Percentiles rank a stretch among this genome's conserved stretches.
Evolutionary conservation across 2,113 vertebrate genomes (phyloP).

Genomic region (Penelope pileata): DNA sequence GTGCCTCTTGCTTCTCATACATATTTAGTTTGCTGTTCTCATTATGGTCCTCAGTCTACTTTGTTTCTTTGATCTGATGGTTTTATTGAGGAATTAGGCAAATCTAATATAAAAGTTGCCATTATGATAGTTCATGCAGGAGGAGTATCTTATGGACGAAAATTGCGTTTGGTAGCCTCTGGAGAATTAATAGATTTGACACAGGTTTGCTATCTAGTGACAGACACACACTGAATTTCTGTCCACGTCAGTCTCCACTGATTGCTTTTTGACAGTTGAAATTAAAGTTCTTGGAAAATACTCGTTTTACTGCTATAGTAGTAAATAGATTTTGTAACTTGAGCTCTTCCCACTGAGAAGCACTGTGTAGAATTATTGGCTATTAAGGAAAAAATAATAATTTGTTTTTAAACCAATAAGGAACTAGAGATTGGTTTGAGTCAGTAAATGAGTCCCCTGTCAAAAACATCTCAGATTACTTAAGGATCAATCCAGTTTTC

Average conservation of each 20-base stretch:
- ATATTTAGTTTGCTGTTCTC: not conserved
- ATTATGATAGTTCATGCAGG: not conserved
- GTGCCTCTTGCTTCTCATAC: not conserved
- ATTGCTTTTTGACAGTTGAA: not conserved
- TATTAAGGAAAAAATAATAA: not conserved
- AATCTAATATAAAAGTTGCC: not conserved
- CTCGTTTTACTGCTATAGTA: not conserved
- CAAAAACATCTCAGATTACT: not conserved
- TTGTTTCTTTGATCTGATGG: not conserved
- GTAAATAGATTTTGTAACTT: not conserved
- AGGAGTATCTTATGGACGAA: not conserved
- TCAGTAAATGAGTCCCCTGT: not conserved
- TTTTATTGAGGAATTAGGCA: not conserved
- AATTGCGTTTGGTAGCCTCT: not conserved
- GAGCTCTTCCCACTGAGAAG: not conserved
- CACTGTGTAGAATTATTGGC: not conserved
- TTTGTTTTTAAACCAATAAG: not conserved
- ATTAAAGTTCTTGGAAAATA: not conserved
- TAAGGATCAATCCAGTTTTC: not conserved
- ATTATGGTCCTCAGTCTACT: not conserved
- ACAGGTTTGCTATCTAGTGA: not conserved
- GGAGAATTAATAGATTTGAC: not conserved
- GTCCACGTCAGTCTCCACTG: not conserved
- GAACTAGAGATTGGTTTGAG: not conserved
- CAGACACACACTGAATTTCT: not conserved